Base-by-base conservation (phyloP, 2,113 vertebrate genomes). In the Glaucidium brasilianum region DNA sequence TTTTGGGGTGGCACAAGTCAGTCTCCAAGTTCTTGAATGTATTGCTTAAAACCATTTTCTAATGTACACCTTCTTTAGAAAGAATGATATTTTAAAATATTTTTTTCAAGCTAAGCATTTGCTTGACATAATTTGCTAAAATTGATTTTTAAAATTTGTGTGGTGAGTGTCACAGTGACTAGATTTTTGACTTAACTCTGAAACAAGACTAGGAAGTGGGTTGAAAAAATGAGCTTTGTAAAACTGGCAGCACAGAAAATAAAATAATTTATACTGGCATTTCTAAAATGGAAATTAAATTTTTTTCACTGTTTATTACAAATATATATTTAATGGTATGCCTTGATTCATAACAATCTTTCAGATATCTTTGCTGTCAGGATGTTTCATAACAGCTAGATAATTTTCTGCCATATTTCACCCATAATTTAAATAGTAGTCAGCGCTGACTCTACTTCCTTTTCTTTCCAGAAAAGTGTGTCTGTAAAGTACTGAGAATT, bases 21-120 rank as follows among this genome's bases (percentile, higher is more conserved):
- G 30, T 45, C 22, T 73, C 45, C 53, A 69, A 43, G 21, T 91
- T 69, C 63, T 83, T 77, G 69, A 91, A 93, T 60, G 3, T 53
- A 82, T 79, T 91, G 15, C 58, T 95, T 81, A 67, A 81, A 71
- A 79, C 6, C 25, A 20, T 63, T 96, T 89, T 83, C 66, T 29
- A 76, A 30, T 58, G 59, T 68, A 17, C 50, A 29, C 11, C 25
- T 95, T 81, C 63, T 85, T 78, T 23, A 86, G 52, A 26, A 92
- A 86, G 41, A 90, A 59, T 13, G 15, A 64, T 1, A 30, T 50
- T 92, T 92, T 85, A 74, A 37, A 88, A 64, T 63, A 43, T 5
- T 92, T 97, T 96, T 85, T 92, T 89, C 35, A 93, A 43, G 16
- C 10, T 77, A 92, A 95, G 17, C 20, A 58, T 84, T 98, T 97